Evolutionary conservation across 2,113 vertebrate genomes (phyloP).

Genomic region (Perccottus glenii): DNA sequence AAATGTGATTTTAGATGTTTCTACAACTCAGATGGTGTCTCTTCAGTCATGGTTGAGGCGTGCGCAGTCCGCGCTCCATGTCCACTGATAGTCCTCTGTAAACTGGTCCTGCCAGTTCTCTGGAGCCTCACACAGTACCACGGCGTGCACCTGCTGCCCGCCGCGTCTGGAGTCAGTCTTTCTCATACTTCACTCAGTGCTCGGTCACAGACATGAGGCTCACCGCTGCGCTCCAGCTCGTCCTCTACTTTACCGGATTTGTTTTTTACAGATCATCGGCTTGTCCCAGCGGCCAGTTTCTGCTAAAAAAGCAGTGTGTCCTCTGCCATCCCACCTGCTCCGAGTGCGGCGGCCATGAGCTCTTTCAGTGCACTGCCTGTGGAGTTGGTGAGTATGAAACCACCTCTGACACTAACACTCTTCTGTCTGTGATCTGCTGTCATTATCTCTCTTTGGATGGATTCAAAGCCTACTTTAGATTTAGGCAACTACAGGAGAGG

Average conservation of each 20-base stretch:
- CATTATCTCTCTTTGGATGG: too few relatives aligned
- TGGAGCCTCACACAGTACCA: conserved; percentile 9
- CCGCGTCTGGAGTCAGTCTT: conserved; percentile 39
- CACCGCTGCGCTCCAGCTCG: conserved; percentile 32
- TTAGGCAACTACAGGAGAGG: too few relatives aligned
- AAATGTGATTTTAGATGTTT: too few relatives aligned
- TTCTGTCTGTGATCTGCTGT: background rate
- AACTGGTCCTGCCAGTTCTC: conserved; percentile 70
- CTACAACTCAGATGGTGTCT: too few relatives aligned
- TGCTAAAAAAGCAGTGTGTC: conserved; percentile 76
- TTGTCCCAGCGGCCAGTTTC: conserved; percentile 76
- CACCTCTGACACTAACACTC: background rate
- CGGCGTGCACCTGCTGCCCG: conserved; percentile 51
- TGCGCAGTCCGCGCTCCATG: conserved; percentile 36
- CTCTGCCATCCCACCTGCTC: conserved; percentile 79
- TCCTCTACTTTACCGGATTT: conserved; percentile 37
- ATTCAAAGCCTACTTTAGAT: too few relatives aligned
- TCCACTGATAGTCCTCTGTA: conserved; percentile 44
- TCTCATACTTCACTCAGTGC: conserved; percentile 32
- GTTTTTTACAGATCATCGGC: conserved; percentile 50
- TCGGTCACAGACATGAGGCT: conserved; percentile 60
- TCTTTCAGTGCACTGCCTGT: conserved; percentile 78
- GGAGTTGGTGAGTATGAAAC: conserved; percentile 71
- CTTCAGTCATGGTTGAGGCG: too few relatives aligned
- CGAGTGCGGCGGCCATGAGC: conserved; percentile 77